These are phyloP conservation scores for Temnothorax longispinosus DNA, from an alignment of 1,140 invertebrate genomes.

Conservation along the genomic window DNA sequence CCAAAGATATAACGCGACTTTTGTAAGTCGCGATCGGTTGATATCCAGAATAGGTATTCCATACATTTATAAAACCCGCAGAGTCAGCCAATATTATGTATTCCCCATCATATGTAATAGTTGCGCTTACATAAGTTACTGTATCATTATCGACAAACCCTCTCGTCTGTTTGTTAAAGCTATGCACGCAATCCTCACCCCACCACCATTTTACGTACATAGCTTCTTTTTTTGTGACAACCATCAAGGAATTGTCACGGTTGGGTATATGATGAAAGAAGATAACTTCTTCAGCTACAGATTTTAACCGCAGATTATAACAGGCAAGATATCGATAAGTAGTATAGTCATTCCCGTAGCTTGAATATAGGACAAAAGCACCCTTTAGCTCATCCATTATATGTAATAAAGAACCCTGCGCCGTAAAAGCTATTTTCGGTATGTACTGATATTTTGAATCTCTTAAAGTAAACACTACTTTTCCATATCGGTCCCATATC, in stretches of 20 bases:
- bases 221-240: constrained; percentile 78
- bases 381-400: constrained; percentile 76
- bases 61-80: constrained; percentile 78
- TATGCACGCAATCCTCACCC: constrained; percentile 64
- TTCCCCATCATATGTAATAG: constrained; percentile 81
- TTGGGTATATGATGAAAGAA: constrained; percentile 73
- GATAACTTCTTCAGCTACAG: constrained; percentile 74
- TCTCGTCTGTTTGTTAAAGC: constrained; percentile 71
- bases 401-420: constrained; percentile 71
- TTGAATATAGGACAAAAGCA: constrained; percentile 71
- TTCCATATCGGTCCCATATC: constrained; percentile 78
- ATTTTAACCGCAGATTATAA: constrained; percentile 78
- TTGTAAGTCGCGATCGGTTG: constrained; percentile 77
- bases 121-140: constrained; percentile 75
- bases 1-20: constrained; percentile 78
- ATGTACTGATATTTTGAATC: neutral
- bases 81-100: constrained; percentile 81
- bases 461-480: neutral
- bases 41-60: constrained; percentile 68
- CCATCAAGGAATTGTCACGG: constrained; percentile 75
- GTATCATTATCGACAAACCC: constrained; percentile 69
- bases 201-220: constrained; percentile 78
- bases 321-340: constrained; percentile 67
- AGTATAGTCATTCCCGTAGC: constrained; percentile 45
- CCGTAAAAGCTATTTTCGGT: constrained; percentile 77